A percentile compares a stretch with the other conserved stretches of the same genome.
Evolutionary conservation across 2,113 vertebrate species (phyloP).

Genomic region (Gadus macrocephalus): DNA sequence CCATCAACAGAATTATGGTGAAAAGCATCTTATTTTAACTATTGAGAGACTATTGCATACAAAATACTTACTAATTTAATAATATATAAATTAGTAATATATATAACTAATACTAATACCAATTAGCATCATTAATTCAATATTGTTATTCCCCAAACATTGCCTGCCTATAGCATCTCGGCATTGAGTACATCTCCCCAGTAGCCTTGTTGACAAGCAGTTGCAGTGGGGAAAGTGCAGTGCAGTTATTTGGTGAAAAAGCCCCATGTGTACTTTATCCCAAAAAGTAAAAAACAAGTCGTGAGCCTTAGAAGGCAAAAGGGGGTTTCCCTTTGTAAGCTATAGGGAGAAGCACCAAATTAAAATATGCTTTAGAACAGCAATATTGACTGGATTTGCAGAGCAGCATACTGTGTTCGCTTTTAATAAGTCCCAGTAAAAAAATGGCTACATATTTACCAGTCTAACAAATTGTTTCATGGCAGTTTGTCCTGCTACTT

Average conservation of each 20-base stretch:
- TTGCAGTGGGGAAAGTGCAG: conserved; percentile 14
- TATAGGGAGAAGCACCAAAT: conserved; percentile 49
- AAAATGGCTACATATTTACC: no score
- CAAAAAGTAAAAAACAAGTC: not conserved
- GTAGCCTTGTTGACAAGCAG: conserved; percentile 43
- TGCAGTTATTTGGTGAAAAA: conserved; percentile 45
- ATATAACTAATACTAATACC: not conserved
- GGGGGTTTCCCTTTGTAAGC: no score
- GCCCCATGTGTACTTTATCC: conserved; percentile 9
- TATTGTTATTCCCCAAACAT: not conserved
- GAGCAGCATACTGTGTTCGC: conserved; percentile 22
- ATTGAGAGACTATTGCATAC: not conserved
- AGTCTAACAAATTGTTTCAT: no score
- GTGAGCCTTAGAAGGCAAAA: no score
- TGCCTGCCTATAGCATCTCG: conserved; percentile 46
- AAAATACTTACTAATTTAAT: not conserved
- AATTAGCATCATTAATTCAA: not conserved
- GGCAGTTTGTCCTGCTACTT: no score
- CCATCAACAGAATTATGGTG: no score
- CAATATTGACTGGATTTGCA: conserved; percentile 62
- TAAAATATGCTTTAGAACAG: conserved; percentile 59
- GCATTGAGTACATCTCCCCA: conserved; percentile 52
- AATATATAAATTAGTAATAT: no score
- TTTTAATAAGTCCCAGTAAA: not conserved
- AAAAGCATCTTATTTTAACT: no score